Conservation (phyloP, 1,140 invertebrate species). For the Eumeta japonica region DNA sequence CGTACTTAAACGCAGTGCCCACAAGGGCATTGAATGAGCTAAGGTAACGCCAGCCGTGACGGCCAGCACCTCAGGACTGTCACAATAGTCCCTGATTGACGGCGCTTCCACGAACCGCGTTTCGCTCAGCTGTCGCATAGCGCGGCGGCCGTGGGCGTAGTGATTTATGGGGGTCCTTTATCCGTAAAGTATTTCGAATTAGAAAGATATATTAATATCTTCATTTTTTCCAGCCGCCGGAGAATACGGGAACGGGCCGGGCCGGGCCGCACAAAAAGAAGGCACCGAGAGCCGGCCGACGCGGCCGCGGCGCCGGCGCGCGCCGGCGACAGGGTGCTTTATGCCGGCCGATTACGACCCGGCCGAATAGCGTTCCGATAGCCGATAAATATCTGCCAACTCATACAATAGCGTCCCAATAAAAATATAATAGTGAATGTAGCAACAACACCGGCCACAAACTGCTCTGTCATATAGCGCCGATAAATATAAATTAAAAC, state of each 20-base stretch:
- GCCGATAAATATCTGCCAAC: slow-evolving; percentile 54
- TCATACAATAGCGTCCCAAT: slow-evolving; percentile 42
- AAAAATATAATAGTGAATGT: slow-evolving; percentile 47
- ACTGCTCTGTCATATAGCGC: slow-evolving; percentile 50
- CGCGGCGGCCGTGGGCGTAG: background rate
- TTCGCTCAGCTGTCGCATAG: background rate
- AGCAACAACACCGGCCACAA: slow-evolving; percentile 48
- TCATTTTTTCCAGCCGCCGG: slow-evolving; percentile 54
- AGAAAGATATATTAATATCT: slow-evolving; percentile 58
- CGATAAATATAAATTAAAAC: slow-evolving; percentile 46
- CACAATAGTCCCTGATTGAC: background rate
- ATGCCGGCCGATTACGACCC: slow-evolving; percentile 53
- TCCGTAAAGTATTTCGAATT: slow-evolving; percentile 55
- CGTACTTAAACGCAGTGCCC: no score
- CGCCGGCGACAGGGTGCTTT: slow-evolving; percentile 57
- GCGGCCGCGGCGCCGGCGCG: slow-evolving; percentile 36
- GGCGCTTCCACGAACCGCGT: background rate
- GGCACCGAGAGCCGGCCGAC: slow-evolving; percentile 30
- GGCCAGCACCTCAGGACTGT: slow-evolving; percentile 14
- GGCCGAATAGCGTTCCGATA: slow-evolving; percentile 55
- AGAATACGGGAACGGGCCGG: slow-evolving; percentile 47
- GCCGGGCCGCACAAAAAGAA: slow-evolving; percentile 48
- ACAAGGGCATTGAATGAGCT: no score
- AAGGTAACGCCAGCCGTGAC: slow-evolving; percentile 32
- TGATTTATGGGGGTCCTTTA: slow-evolving; percentile 24